Conservation (phyloP, 2,797 vertebrate species). For the Scomberomorus guttatus region DNA sequence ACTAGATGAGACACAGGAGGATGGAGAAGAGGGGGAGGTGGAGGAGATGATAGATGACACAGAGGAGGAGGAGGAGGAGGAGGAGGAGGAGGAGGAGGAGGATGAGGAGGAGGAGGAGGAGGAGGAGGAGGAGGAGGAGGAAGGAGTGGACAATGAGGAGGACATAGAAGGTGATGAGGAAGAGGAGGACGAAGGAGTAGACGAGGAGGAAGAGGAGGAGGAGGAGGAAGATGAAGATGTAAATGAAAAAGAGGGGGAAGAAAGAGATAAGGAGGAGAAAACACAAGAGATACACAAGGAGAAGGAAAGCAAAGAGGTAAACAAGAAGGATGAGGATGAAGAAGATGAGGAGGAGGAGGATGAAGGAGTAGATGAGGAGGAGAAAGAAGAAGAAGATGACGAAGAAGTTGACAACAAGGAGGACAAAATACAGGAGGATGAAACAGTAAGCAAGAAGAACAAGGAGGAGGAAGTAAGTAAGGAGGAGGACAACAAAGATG, state of each 20-base stretch:
- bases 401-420: not conserved
- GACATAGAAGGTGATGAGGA: not conserved
- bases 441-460: not conserved
- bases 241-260: not conserved
- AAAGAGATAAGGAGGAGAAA: not conserved
- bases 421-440: not conserved
- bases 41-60: not conserved
- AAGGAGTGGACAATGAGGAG: not conserved
- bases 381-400: not conserved
- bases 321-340: not conserved
- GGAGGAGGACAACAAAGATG: not conserved
- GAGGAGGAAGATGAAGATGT: not conserved
- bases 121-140: not conserved
- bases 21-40: not conserved
- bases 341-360: not conserved
- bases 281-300: not conserved
- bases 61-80: not conserved
- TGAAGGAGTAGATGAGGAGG: not conserved
- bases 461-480: not conserved
- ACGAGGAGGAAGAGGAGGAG: not conserved
- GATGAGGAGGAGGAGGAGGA: not conserved
- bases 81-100: not conserved
- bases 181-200: not conserved
- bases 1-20: not conserved
- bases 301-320: not conserved